Evolutionary conservation across 2,797 vertebrate genomes (phyloP), one percentile per base, ranked within the genome.

Genomic region (Acanthiza pusilla): DNA sequence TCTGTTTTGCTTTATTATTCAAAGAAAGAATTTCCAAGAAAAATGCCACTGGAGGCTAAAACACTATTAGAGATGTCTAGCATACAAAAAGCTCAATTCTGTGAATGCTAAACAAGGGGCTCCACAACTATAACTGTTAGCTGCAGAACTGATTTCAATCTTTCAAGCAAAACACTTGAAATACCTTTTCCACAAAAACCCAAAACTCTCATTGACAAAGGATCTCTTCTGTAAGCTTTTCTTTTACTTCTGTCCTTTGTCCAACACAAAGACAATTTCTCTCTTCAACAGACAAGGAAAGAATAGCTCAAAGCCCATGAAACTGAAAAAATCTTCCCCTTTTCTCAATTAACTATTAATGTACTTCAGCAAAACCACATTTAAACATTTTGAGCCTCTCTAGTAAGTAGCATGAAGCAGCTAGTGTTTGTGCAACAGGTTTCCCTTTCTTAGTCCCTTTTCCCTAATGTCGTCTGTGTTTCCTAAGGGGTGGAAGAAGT

Each of bases 1-100:
- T 85, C 62, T 16, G 4, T 32, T 94, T 88, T 72, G 34, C 17
- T 93, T 93, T 88, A 93, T 80, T 90, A 88, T 89, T 75, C 55
- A 85, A 68, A 89, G 60, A 42, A 88, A 66, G 51, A 87, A 74
- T 76, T 93, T 88, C 42, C 65, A 77, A 67, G 67, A 85, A 82
- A 92, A 87, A 82, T 1, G 6, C 47, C 65, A 77, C 55, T 85
- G 50, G 68, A 94, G 57, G 74, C 61, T 85, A 74, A 83, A 93
- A 63, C 21, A 30, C 11, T 63, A 21, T 53, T 85, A 82, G 63
- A 83, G 16, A 47, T 21, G 21, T 19, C 48, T 87, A 77, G 57
- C 53, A 67, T 43, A 89, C 12, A 55, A 63, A 94, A 91, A 67
- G 19, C 58, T 87, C 32, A 38, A 32, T 57, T 50, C 42, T 54